Base-by-base conservation (phyloP, 2,113 vertebrate genomes). In the Chionodraco myersi region DNA sequence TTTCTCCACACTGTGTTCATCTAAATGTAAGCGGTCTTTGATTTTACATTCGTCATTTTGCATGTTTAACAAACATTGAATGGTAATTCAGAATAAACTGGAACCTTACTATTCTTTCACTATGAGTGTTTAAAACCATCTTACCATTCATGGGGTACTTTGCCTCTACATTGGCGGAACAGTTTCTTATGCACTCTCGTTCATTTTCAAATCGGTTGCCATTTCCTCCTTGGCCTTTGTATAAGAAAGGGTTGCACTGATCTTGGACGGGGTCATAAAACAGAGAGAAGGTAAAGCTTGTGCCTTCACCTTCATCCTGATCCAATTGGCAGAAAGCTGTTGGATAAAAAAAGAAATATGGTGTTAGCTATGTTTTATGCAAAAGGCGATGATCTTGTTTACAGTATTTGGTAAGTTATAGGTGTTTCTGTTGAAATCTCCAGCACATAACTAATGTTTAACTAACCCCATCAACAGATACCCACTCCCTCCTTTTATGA, bases 401-500 rank as follows among this genome's bases (percentile, higher is more conserved):
- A 5, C 12, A 54, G 11, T n/a, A 47, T 47, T 6, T 21, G 54
- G n/a, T 60, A 14, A 71, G 34, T 11, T 13, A 54, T 41, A 16
- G 14, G 41, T n/a, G 56, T 70, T 84, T 59, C 61, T 62, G 34
- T 49, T 12, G 16, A 75, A 66, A 49, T 34, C 62, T 60, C 48
- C 7, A 54, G 60, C 64, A 49, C 47, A 74, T 60, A 70, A 68
- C 36, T 88, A 93, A 94, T 95, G 81, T 89, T 93, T 94, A 93
- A 92, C 93, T 84, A 86, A 36, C 72, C 34, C 83, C 59, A 61
- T 82, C 78, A 77, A 26, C 23, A 77, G 76, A 75, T 57, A 77
- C 63, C 90, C 75, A 91, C 92, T 82, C 94, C 94, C 90, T 90
- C 21, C 76, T 91, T 95, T 94, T 95, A 95, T 90, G 65, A 73